These are phyloP conservation scores for Turritopsis rubra DNA, from an alignment of 30 jellyfish, hydroid and myxozoan species.

Conservation along the genomic window DNA sequence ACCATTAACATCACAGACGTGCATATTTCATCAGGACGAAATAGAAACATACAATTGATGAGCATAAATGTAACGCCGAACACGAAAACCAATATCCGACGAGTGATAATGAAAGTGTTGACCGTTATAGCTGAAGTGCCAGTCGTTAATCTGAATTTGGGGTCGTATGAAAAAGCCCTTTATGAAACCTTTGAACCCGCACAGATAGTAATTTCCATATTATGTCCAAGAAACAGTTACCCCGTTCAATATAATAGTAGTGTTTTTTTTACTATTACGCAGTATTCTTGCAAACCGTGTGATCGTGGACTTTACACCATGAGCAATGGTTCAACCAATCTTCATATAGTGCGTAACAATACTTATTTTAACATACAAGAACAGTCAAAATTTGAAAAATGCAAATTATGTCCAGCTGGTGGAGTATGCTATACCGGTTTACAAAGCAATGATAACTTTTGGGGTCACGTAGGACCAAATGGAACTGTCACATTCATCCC, in stretches of 20 bases:
- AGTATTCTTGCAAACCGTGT: slow-evolving; percentile 36
- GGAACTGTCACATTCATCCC: neutral
- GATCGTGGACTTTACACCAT: slow-evolving; percentile 9
- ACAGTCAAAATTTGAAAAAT: neutral
- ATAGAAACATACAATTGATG: neutral
- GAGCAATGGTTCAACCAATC: neutral
- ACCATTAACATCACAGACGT: neutral
- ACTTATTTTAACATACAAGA: neutral
- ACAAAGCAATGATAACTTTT: neutral
- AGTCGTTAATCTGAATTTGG: neutral
- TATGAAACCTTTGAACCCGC: neutral
- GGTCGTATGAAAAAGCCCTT: neutral
- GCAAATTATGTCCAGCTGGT: neutral
- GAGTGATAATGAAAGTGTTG: neutral
- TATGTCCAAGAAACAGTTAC: neutral
- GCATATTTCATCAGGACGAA: neutral
- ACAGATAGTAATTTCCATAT: neutral
- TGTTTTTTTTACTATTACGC: neutral
- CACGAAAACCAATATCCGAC: neutral
- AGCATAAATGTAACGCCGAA: neutral
- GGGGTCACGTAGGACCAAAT: neutral
- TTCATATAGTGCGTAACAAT: neutral
- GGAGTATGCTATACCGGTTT: neutral
- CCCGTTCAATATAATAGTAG: neutral
- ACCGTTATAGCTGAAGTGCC: neutral